A percentile compares a stretch with the other conserved stretches of the same genome.
phyloP scores from a whole-genome alignment of 2,888 invertebrate genomes.

The Rotaria magnacalcarata region DNA sequence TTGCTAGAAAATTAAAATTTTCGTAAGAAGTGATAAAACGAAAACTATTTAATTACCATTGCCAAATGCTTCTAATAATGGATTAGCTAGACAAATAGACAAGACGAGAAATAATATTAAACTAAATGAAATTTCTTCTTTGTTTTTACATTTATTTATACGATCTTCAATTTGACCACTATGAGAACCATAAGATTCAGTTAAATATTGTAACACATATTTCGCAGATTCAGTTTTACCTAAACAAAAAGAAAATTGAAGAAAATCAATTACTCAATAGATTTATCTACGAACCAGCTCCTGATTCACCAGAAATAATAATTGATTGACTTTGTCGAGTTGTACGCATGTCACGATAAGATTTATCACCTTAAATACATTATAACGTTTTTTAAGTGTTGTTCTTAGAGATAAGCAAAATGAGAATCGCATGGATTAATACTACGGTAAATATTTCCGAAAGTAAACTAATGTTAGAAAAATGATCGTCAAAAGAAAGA shows the following conservation, averaged over 20 bases:
- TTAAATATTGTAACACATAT: slow-evolving; percentile 86
- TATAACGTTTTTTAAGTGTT: not conserved
- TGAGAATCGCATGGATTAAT: too few species aligned
- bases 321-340: slow-evolving; percentile 88
- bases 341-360: slow-evolving; percentile 91
- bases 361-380: slow-evolving; percentile 71
- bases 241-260: not conserved
- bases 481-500: too few species aligned
- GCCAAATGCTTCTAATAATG: slow-evolving; percentile 82
- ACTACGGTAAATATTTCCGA: not conserved
- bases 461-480: too few species aligned
- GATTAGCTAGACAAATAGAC: slow-evolving; percentile 72
- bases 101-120: too few species aligned
- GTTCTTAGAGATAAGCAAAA: too few species aligned
- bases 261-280: not conserved
- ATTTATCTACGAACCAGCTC: slow-evolving; percentile 65
- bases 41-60: slow-evolving; percentile 64
- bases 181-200: slow-evolving; percentile 77
- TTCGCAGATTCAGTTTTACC: slow-evolving; percentile 97
- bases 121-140: too few species aligned
- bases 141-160: slow-evolving; percentile 77
- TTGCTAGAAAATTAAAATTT: slow-evolving; percentile 61
- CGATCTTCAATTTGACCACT: slow-evolving; percentile 90
- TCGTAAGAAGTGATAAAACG: not conserved
- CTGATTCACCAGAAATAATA: slow-evolving; percentile 89